Conservation (phyloP, 2,113 vertebrate genomes). For the Gobiocypris rarus region DNA sequence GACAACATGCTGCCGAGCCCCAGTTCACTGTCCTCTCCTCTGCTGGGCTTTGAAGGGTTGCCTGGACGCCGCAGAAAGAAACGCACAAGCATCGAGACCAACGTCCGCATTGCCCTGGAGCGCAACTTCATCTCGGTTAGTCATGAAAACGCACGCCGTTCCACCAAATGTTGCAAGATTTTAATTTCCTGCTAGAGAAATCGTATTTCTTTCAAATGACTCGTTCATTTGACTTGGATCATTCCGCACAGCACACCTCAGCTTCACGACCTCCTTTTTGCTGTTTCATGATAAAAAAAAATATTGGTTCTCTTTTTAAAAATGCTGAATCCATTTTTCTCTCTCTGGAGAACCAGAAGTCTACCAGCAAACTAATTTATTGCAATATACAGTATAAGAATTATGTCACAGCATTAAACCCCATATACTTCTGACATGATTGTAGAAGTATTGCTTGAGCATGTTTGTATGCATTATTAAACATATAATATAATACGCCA, state of each 20-base stretch:
- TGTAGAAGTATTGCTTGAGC: not conserved
- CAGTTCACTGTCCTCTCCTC: slow-evolving; percentile 83
- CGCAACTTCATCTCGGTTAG: slow-evolving; percentile 87
- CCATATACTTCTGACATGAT: not conserved
- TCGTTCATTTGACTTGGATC: not conserved
- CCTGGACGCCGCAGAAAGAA: slow-evolving; percentile 90
- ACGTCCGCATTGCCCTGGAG: slow-evolving; percentile 87
- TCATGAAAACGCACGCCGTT: not conserved
- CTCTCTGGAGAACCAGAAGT: not conserved
- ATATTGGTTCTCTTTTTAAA: slow-evolving; percentile 25
- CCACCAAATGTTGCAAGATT: not conserved
- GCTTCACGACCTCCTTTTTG: not conserved
- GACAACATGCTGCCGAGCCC: slow-evolving; percentile 90
- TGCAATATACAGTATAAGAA: slow-evolving; percentile 4
- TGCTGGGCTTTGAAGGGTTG: slow-evolving; percentile 86
- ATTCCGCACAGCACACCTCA: slow-evolving; percentile 20
- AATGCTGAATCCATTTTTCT: slow-evolving; percentile 27
- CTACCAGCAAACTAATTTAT: slow-evolving; percentile 14
- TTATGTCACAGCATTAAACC: not conserved
- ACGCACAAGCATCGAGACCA: slow-evolving; percentile 94
- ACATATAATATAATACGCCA: not conserved
- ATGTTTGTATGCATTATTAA: not conserved
- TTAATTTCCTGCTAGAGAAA: not conserved
- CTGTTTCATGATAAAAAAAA: slow-evolving; percentile 29
- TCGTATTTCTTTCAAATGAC: not conserved